These are phyloP conservation scores for Erythrocercus mccallii DNA, from an alignment of 2,113 vertebrate genomes.

Conservation along the genomic window DNA sequence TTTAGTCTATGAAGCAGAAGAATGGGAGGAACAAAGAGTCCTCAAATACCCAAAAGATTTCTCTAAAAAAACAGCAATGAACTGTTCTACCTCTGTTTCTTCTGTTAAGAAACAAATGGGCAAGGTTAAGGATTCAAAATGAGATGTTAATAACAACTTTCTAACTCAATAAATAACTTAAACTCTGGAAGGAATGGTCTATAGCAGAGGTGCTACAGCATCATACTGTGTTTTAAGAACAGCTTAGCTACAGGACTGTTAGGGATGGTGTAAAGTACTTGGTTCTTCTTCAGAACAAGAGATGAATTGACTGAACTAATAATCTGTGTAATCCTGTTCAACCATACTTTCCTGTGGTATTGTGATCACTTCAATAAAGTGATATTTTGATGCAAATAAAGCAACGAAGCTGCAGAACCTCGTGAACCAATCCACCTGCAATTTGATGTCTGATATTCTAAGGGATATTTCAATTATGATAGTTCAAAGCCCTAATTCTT, in stretches of 20 bases:
- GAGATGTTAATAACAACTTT: neutral
- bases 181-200: neutral
- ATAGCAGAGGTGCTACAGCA: neutral
- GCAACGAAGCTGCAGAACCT: neutral
- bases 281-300: neutral
- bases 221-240: neutral
- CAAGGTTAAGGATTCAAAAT: neutral
- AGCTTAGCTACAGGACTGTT: neutral
- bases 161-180: neutral
- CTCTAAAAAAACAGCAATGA: neutral
- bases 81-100: neutral
- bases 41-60: neutral
- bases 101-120: neutral
- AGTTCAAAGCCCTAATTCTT: constrained; percentile 1
- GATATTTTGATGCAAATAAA: neutral
- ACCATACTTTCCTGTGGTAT: neutral
- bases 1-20: constrained; percentile 47
- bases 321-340: neutral
- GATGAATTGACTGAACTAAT: neutral
- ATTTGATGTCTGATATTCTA: neutral
- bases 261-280: neutral
- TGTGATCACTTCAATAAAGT: neutral
- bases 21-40: neutral
- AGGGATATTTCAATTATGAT: neutral
- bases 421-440: neutral